Percentiles rank a stretch among this genome's conserved stretches.
Evolutionary conservation across 2,888 invertebrate genomes (phyloP).

Genomic region (Drepanosiphum platanoidis): DNA sequence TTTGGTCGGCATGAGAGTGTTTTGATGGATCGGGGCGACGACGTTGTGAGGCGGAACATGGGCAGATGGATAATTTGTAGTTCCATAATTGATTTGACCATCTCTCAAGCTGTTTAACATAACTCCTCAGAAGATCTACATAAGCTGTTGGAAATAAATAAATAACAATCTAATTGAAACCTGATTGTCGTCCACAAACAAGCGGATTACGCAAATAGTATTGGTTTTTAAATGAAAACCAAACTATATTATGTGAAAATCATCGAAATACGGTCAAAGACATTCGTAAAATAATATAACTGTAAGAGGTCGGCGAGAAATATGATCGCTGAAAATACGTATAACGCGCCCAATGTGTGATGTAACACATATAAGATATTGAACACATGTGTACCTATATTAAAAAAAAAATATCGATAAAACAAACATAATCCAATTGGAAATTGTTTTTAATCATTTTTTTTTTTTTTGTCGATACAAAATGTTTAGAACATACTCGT

Average conservation of each 20-base stretch:
- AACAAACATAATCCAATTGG: no score
- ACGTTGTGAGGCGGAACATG: conserved; percentile 56
- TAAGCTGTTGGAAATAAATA: conserved; percentile 33
- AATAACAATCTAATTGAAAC: neutral
- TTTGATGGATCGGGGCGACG: conserved; percentile 50
- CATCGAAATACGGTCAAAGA: neutral
- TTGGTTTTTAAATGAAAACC: neutral
- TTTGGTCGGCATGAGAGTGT: conserved; percentile 38
- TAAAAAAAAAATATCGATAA: no score
- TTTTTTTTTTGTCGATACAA: no score
- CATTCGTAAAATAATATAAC: neutral
- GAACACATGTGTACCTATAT: no score
- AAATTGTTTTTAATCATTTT: no score
- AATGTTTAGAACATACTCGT: no score
- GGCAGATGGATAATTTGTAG: conserved; percentile 41
- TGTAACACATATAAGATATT: neutral
- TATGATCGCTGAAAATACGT: conserved; percentile 5
- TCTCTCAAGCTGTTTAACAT: conserved; percentile 60
- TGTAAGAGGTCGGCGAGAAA: neutral
- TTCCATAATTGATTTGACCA: conserved; percentile 58
- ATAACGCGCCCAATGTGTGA: neutral
- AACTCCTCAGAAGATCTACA: conserved; percentile 47
- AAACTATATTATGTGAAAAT: neutral
- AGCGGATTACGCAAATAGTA: neutral
- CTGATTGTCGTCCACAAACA: neutral